A percentile compares a stretch with the other conserved stretches of the same genome.
Evolutionary conservation across 2,113 vertebrate genomes (phyloP).

Genomic region (Myrmophylax atrothorax): DNA sequence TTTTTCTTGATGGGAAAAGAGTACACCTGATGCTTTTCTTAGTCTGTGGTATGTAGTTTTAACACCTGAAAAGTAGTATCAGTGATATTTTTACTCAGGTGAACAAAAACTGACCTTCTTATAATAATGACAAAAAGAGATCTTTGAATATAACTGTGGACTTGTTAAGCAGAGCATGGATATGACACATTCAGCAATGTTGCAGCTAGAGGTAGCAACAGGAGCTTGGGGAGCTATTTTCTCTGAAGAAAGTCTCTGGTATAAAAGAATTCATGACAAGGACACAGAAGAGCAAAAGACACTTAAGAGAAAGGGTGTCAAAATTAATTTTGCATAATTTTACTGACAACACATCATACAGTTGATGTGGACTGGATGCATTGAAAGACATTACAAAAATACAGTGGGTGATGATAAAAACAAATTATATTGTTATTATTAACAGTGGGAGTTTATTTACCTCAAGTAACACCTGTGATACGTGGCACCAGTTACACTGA

Average conservation of each 20-base stretch:
- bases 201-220: background rate
- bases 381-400: background rate
- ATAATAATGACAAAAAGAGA: background rate
- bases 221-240: constrained; percentile 1
- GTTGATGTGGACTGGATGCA: background rate
- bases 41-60: background rate
- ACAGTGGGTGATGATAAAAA: background rate
- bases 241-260: background rate
- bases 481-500: background rate
- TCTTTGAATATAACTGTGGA: background rate
- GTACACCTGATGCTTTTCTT: background rate
- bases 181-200: background rate
- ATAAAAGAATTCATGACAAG: background rate
- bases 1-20: background rate
- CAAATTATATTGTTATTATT: background rate
- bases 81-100: background rate
- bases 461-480: background rate
- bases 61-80: background rate
- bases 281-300: background rate
- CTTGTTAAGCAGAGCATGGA: background rate
- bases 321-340: constrained; percentile 43
- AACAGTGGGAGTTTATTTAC: background rate
- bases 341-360: background rate
- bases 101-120: background rate
- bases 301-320: constrained; percentile 8